Base-by-base conservation (phyloP, 2,113 vertebrate species). In the Alectura lathami region DNA sequence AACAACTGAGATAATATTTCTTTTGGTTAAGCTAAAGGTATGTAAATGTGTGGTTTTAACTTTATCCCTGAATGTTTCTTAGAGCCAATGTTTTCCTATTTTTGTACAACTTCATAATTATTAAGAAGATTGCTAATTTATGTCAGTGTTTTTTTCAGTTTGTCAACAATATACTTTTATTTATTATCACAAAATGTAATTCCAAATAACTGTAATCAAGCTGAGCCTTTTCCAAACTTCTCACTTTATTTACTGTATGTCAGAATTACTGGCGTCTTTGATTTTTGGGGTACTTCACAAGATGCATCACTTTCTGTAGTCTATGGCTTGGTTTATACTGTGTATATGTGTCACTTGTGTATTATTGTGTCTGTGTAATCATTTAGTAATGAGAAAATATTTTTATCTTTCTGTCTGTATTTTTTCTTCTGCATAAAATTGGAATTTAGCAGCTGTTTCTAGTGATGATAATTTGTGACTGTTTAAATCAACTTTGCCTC, bases 401-500 rank as follows among this genome's bases (percentile, higher is more conserved):
- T 73, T 80, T 82, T 83, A 18, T 89, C 26, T 76, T 79, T 83
- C 34, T n/a, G n/a, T n/a, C n/a, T 68, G 6, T 68, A 12, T 81
- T 70, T 94, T 80, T 67, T 66, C 38, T 86, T 68, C 60, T 72
- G 24, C 22, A 30, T 70, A 70, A 70, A 79, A 81, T 74, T 43
- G 13, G 23, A 74, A 76, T 54, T 83, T 81, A 77, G 48, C 42
- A 74, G 29, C 54, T 84, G 20, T 82, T 94, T 91, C 57, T 53
- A 62, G 45, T 85, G 53, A 43, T 79, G 66, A 34, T 92, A 78
- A 91, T 93, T 50, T 32, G 47, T 77, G 18, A 84, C 72, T 91
- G 45, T 94, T 93, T 94, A 84, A 94, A 89, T 93, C 42, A 81
- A 64, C 29, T 85, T 88, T 69, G 60, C 60, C 93, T 89, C 56